Conservation (phyloP, 2,888 invertebrate genomes). For the Euplagia quadripunctaria region DNA sequence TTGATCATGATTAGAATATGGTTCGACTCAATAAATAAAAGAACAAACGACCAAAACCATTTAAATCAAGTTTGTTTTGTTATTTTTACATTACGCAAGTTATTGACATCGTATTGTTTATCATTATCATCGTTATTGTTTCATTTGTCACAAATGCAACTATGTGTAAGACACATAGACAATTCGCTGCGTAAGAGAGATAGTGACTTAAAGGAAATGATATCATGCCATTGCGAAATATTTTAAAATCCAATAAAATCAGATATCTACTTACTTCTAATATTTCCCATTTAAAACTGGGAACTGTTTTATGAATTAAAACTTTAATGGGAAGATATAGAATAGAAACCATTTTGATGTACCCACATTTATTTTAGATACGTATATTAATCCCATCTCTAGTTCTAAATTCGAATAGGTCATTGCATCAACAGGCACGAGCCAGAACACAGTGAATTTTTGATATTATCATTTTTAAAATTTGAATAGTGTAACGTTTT, state of each 20-base stretch:
- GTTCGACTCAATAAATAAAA: neutral
- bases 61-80: neutral
- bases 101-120: neutral
- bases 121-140: neutral
- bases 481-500: constrained; percentile 57
- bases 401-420: constrained; percentile 56
- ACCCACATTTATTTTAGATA: constrained; percentile 53
- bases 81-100: constrained; percentile 1
- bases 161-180: neutral
- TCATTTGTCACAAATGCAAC: constrained; percentile 1
- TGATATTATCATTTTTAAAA: constrained; percentile 16
- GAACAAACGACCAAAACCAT: neutral
- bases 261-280: neutral
- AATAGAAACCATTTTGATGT: constrained; percentile 25
- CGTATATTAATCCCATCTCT: constrained; percentile 15
- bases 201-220: neutral
- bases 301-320: too few relatives aligned
- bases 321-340: neutral
- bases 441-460: constrained; percentile 63
- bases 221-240: neutral
- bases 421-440: constrained; percentile 76
- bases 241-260: neutral
- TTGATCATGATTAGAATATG: neutral
- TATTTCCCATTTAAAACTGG: neutral
- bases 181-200: neutral